A percentile compares a stretch with the other conserved stretches of the same genome.
Conservation (phyloP, 2,113 vertebrate genomes). For the Perca fluviatilis region DNA sequence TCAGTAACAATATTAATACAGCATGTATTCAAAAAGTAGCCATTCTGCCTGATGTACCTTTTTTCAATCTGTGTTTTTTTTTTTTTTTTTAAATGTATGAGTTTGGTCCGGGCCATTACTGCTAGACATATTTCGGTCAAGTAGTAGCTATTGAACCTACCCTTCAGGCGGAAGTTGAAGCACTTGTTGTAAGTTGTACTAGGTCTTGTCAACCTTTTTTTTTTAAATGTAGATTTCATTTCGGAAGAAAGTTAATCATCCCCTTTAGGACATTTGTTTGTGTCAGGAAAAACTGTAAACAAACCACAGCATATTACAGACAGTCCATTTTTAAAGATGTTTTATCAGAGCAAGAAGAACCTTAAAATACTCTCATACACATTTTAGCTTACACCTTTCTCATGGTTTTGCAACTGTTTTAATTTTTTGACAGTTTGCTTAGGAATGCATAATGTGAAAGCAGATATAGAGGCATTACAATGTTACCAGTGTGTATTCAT, state of each 20-base stretch:
- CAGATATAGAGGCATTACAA: not conserved
- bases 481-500: conserved; percentile 3
- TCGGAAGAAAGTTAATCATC: not conserved
- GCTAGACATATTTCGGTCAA: too few relatives aligned
- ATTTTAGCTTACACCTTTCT: not conserved
- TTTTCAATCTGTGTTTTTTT: not conserved
- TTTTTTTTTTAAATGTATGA: too few relatives aligned
- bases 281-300: conserved; percentile 6
- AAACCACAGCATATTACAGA: not conserved
- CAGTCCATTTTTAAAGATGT: not conserved
- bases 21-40: conserved; percentile 1
- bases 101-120: too few relatives aligned
- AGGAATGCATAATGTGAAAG: not conserved
- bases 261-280: not conserved
- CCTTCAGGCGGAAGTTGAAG: not conserved
- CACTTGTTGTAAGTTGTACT: conserved; percentile 2
- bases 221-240: conserved; percentile 4
- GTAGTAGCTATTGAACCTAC: not conserved
- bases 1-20: conserved; percentile 45
- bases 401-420: not conserved
- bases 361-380: not conserved
- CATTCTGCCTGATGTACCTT: not conserved
- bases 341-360: not conserved
- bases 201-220: not conserved
- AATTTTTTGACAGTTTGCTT: not conserved